Percentiles rank a stretch among this genome's conserved stretches.
Evolutionary conservation across 2,113 vertebrate species (phyloP).

Genomic region (Nesospiza acunhae): DNA sequence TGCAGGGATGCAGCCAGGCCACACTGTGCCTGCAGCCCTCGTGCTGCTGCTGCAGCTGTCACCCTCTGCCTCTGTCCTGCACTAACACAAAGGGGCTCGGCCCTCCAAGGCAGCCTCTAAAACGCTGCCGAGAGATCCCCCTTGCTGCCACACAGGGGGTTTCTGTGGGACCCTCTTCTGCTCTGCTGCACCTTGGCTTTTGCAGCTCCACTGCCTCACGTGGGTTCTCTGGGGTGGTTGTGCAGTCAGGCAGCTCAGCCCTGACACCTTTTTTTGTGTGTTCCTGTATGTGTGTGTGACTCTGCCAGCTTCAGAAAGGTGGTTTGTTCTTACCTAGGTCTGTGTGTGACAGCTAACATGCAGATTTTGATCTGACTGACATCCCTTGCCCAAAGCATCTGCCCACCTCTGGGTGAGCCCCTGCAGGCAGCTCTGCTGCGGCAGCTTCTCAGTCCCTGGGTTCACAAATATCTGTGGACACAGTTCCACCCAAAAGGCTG

Average conservation of each 20-base stretch:
- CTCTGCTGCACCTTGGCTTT: background rate
- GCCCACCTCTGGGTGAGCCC: background rate
- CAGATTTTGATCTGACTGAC: background rate
- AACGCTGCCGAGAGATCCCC: background rate
- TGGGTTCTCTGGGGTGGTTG: accelerated
- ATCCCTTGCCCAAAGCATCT: background rate
- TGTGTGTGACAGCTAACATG: accelerated
- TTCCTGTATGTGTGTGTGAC: accelerated
- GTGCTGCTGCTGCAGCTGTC: constrained; percentile 42
- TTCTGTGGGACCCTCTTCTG: background rate
- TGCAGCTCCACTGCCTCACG: accelerated
- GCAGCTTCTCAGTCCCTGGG: accelerated
- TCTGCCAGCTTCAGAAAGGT: background rate
- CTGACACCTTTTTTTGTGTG: background rate
- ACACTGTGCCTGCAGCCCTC: background rate
- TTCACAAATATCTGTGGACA: background rate
- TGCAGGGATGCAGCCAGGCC: background rate
- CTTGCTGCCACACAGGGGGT: background rate
- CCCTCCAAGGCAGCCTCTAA: background rate
- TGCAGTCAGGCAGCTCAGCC: background rate
- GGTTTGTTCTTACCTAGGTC: background rate
- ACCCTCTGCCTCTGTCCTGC: background rate
- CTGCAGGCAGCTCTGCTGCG: background rate
- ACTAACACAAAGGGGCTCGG: background rate
- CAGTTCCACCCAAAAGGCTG: background rate